Base-by-base conservation (phyloP, 1,140 invertebrate genomes). In the Saxidomus purpurata region DNA sequence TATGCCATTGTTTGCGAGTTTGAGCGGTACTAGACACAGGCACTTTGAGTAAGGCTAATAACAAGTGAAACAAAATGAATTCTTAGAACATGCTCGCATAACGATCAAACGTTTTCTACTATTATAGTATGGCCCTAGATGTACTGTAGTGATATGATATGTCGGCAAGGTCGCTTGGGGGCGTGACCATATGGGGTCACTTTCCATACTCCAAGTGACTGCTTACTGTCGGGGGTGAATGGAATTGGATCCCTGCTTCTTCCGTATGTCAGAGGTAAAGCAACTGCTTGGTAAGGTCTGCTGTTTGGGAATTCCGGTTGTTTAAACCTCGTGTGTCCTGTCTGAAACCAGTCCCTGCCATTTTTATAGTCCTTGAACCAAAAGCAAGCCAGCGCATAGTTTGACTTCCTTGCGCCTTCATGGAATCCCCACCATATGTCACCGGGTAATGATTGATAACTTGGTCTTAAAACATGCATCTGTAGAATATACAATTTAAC, bases 361-460 rank as follows among this genome's bases (percentile, higher is more conserved):
- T 63, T 13, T n/a, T 36, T 36, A 28, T 43, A 36, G 59, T 88
- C 86, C 40, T 88, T 80, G 77, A 88, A 88, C 86, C 86, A 88
- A 22, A 88, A 81, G 22, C 55, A 80, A n/a, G 22, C 31, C 38
- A 71, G 31, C 15, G 59, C 77, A 28, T 28, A 88, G 34, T 36
- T 19, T 15, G 86, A 49, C 9, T 25, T 34, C n/a, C n/a, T n/a
- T n/a, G 22, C 25, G 34, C 19, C 13, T 8, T 69, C 38, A 22
- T 59, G 28, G 2, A 55, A 36, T 0, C 81, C 40, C 59, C 77
- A 81, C 86, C 86, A 88, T 38, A 34, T 52, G 28, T 88, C 61
- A 17, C 38, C 22, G 13, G 86, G 49, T 74, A 77, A 47, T 25
- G 40, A 36, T 40, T 80, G 76, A 38, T 88, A 17, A 55, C 77